These are phyloP conservation scores for Seira sanloemensis DNA, from an alignment of 2,888 invertebrate genomes.

Conservation along the genomic window DNA sequence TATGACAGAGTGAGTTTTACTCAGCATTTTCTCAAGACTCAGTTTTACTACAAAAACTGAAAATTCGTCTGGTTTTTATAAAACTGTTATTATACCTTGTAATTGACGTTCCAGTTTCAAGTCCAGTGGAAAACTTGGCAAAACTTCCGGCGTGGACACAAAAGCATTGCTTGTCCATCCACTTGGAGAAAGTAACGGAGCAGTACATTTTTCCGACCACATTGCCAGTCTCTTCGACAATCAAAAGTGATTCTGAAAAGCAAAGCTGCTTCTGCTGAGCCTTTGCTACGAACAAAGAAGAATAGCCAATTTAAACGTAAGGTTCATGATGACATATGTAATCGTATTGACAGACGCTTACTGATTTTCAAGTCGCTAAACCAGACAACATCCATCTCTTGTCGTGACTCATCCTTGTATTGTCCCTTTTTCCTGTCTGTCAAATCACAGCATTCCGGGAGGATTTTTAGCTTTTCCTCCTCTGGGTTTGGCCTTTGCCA, in stretches of 20 bases:
- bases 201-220: slow-evolving; percentile 68
- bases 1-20: not conserved
- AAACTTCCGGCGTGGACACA: slow-evolving; percentile 68
- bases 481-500: slow-evolving; percentile 19
- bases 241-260: slow-evolving; percentile 68
- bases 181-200: slow-evolving; percentile 51
- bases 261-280: slow-evolving; percentile 48
- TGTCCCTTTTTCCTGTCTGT: slow-evolving; percentile 17
- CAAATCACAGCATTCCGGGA: slow-evolving; percentile 51
- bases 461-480: slow-evolving; percentile 43
- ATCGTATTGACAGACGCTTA: too few species aligned
- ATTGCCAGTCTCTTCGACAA: slow-evolving; percentile 66
- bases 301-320: too few species aligned
- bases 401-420: slow-evolving; percentile 29
- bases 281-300: not conserved
- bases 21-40: not conserved
- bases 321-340: too few species aligned
- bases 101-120: slow-evolving; percentile 63
- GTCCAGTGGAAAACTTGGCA: slow-evolving; percentile 60
- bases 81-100: slow-evolving; percentile 31
- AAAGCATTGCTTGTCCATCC: slow-evolving; percentile 58
- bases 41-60: not conserved
- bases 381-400: slow-evolving; percentile 38
- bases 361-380: slow-evolving; percentile 36
- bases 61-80: too few species aligned